Evolutionary conservation across 2,888 invertebrate species (phyloP).

Genomic region (Homarus gammarus): DNA sequence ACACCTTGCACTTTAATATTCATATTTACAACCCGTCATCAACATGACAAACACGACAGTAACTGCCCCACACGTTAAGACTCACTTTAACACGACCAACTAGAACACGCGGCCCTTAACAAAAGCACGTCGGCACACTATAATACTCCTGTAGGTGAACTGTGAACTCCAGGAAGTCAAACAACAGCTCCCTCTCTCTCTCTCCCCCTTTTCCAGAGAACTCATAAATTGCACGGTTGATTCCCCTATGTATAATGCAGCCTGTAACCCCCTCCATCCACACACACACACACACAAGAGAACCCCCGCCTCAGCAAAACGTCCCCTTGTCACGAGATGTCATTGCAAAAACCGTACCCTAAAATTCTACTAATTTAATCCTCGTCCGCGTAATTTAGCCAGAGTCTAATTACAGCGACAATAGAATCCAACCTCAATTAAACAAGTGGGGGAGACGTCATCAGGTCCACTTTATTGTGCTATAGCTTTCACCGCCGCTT

Average conservation of each 20-base stretch:
- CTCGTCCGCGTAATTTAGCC: constrained; percentile 28
- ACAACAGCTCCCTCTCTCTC: too few species aligned
- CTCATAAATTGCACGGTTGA: background rate
- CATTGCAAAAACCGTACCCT: background rate
- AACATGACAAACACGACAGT: too few species aligned
- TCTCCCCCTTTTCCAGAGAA: background rate
- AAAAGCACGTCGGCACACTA: background rate
- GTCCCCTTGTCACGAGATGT: background rate
- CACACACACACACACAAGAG: background rate
- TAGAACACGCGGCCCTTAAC: background rate
- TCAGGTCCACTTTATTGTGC: constrained; percentile 22
- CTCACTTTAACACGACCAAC: background rate
- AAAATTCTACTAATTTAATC: constrained; percentile 5
- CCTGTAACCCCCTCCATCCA: background rate
- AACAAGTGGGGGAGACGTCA: constrained; percentile 10
- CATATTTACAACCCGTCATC: background rate
- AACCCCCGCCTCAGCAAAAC: too few species aligned
- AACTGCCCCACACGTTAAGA: background rate
- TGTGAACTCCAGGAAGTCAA: background rate
- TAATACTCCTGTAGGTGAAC: too few species aligned
- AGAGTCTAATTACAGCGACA: constrained; percentile 48
- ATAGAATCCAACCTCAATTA: constrained; percentile 48
- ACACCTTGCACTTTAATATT: background rate
- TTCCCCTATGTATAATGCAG: background rate
- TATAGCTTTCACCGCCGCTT: constrained; percentile 26